Conservation (phyloP, 2,888 invertebrate species). For the Microctonus brassicae region DNA sequence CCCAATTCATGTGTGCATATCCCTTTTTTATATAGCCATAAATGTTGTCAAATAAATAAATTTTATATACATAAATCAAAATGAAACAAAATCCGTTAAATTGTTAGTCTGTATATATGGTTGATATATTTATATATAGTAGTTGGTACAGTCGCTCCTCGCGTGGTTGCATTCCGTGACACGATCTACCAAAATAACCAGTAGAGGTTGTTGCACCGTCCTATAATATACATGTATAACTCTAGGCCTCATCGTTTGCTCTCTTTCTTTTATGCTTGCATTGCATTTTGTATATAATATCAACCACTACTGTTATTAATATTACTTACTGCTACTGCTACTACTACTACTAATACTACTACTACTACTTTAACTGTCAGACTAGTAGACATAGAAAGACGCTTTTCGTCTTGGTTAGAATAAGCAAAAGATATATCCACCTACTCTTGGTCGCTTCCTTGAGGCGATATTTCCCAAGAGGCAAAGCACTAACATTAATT, state of each 20-base stretch:
- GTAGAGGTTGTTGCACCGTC: slow-evolving; percentile 65
- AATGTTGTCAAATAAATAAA: not conserved
- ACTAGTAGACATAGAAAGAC: slow-evolving; percentile 37
- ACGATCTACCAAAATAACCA: slow-evolving; percentile 65
- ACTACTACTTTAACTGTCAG: not conserved
- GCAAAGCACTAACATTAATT: slow-evolving; percentile 27
- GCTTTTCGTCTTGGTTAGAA: slow-evolving; percentile 18
- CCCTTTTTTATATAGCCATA: slow-evolving; percentile 4
- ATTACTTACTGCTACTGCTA: too few relatives aligned
- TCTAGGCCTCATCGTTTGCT: slow-evolving; percentile 17
- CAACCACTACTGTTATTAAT: too few relatives aligned
- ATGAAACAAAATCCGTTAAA: slow-evolving; percentile 9
- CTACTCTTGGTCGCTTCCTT: slow-evolving; percentile 10
- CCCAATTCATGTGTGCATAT: not conserved
- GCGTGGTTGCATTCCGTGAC: slow-evolving; percentile 60
- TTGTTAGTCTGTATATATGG: not conserved
- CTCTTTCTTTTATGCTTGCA: not conserved
- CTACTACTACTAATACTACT: too few relatives aligned
- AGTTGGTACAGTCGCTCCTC: slow-evolving; percentile 1
- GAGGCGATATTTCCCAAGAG: slow-evolving; percentile 20
- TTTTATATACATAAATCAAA: not conserved
- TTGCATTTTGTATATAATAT: not conserved
- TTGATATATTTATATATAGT: not conserved
- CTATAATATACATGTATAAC: slow-evolving; percentile 48
- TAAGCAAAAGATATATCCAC: not conserved